phyloP scores from a whole-genome alignment of 2,797 vertebrate species.

The Bradypodion ventrale region DNA sequence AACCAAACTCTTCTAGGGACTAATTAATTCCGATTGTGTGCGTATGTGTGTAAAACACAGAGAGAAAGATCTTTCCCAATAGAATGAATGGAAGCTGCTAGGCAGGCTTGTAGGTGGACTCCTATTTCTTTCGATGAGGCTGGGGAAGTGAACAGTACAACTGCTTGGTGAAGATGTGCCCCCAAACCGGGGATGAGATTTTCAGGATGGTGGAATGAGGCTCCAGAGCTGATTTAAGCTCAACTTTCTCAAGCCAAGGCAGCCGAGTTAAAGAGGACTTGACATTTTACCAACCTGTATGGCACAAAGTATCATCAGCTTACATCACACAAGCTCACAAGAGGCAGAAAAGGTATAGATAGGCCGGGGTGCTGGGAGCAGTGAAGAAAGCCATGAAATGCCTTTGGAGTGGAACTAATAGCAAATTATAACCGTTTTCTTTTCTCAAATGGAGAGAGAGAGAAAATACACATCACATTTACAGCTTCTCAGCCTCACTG shows the following conservation, averaged over 20 bases:
- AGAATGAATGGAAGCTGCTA: background rate
- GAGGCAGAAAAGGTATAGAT: background rate
- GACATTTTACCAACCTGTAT: background rate
- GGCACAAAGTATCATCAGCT: background rate
- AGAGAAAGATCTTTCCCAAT: background rate
- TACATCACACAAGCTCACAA: background rate
- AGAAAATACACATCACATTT: background rate
- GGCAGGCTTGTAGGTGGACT: background rate
- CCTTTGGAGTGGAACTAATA: background rate
- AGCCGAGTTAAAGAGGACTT: background rate
- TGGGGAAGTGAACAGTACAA: background rate
- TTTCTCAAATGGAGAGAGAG: slow-evolving; percentile 12
- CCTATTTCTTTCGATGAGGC: background rate
- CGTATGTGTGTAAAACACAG: no score
- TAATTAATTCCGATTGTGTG: no score
- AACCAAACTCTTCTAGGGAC: background rate
- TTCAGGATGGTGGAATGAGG: background rate
- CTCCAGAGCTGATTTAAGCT: background rate
- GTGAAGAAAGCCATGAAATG: slow-evolving; percentile 10
- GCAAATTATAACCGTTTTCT: slow-evolving; percentile 1
- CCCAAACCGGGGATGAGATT: background rate
- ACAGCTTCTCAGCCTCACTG: background rate
- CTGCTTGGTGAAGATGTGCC: no score
- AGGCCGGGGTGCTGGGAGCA: slow-evolving; percentile 18
- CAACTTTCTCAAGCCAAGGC: background rate